phyloP scores from a whole-genome alignment of 2,113 vertebrate species.

The Fulmarus glacialis region DNA sequence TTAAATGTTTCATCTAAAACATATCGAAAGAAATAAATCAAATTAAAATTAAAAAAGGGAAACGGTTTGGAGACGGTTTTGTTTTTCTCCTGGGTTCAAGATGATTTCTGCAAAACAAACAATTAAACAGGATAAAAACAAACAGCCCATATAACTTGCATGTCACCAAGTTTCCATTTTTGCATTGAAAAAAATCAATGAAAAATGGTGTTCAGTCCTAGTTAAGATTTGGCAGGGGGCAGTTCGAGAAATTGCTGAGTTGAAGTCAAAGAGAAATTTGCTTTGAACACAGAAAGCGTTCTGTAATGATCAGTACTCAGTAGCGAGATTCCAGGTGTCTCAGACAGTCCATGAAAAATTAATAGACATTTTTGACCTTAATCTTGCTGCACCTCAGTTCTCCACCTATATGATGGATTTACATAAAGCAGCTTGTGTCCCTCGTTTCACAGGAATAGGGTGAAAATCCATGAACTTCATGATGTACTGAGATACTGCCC shows the following conservation, averaged over 20 bases:
- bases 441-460: background rate
- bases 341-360: constrained; percentile 32
- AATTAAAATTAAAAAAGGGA: background rate
- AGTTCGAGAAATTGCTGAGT: background rate
- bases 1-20: background rate
- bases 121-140: background rate
- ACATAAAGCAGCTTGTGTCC: constrained; percentile 5
- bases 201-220: background rate
- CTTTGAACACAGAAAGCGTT: constrained; percentile 36
- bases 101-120: constrained; percentile 16
- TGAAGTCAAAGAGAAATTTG: constrained; percentile 31
- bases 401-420: background rate
- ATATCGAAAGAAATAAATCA: constrained; percentile 5
- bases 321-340: constrained; percentile 26
- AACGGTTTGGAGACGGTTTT: background rate
- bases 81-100: constrained; percentile 1
- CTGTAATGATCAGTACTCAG: constrained; percentile 17
- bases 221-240: background rate
- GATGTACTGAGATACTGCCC: background rate
- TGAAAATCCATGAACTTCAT: background rate
- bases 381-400: constrained; percentile 22
- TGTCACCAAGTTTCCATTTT: background rate
- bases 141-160: background rate
- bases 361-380: constrained; percentile 39
- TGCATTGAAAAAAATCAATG: background rate